Percentiles rank a stretch among this genome's conserved stretches.
phyloP scores from a whole-genome alignment of 2,797 vertebrate genomes.

The Centropyge bicolor region DNA sequence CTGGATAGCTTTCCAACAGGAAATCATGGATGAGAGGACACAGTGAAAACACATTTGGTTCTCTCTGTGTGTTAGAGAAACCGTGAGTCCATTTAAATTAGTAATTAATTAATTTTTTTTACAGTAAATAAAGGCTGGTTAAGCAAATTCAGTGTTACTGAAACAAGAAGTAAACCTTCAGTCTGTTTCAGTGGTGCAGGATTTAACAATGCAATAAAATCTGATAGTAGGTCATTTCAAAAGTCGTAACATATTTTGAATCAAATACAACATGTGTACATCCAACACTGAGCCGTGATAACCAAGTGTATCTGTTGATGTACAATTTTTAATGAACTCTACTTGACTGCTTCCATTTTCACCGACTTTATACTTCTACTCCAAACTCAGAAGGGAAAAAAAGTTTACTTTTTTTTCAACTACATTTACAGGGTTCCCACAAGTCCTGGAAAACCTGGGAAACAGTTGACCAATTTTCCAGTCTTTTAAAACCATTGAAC shows the following conservation, averaged over 20 bases:
- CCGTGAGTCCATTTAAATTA: constrained; percentile 10
- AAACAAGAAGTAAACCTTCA: neutral
- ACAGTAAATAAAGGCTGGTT: constrained; percentile 2
- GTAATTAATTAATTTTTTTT: neutral
- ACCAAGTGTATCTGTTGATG: neutral
- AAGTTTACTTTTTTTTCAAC: too few relatives aligned
- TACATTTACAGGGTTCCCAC: too few relatives aligned
- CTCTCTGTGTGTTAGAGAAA: constrained; percentile 7
- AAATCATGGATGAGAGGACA: constrained; percentile 41
- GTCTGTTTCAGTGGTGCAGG: neutral
- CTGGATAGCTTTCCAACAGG: constrained; percentile 29
- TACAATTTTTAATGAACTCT: neutral
- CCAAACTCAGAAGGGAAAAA: too few relatives aligned
- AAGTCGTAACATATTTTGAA: neutral
- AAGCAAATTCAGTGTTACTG: constrained; percentile 4
- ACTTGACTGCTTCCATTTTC: neutral
- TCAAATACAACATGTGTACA: neutral
- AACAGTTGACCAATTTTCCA: too few relatives aligned
- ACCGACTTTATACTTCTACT: neutral
- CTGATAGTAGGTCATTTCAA: neutral
- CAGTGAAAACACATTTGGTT: constrained; percentile 35
- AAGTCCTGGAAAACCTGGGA: too few relatives aligned
- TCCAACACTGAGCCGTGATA: neutral
- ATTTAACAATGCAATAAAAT: neutral
- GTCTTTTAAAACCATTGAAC: too few relatives aligned